A percentile compares a stretch with the other conserved stretches of the same genome.
Conservation (phyloP, 2,888 invertebrate genomes). For the Kuschelorhynchus macadamiae region DNA sequence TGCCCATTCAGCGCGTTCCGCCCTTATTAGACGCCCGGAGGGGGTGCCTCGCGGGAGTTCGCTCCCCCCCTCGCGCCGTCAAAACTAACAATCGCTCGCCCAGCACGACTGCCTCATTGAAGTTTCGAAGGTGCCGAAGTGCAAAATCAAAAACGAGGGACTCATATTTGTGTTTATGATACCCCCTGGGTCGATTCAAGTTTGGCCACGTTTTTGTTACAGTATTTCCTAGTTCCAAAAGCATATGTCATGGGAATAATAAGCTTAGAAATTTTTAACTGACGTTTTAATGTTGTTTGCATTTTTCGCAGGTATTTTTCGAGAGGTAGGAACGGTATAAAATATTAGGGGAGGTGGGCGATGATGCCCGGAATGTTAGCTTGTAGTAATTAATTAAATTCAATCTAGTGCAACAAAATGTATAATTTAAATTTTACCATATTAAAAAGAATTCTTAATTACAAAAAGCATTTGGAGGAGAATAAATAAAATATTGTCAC, state of each 20-base stretch:
- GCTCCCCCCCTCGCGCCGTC: constrained; percentile 53
- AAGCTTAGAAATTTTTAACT: constrained; percentile 60
- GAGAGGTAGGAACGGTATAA: constrained; percentile 12
- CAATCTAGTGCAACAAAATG: too few relatives aligned
- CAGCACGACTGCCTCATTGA: constrained; percentile 63
- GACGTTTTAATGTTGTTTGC: constrained; percentile 57
- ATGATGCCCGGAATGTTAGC: too few relatives aligned
- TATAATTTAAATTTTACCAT: too few relatives aligned
- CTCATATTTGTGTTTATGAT: constrained; percentile 68
- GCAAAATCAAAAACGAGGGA: constrained; percentile 67
- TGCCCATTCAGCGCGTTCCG: constrained; percentile 53
- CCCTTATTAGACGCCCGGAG: constrained; percentile 63
- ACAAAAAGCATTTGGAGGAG: too few relatives aligned
- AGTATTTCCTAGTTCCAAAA: constrained; percentile 60
- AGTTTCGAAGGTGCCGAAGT: constrained; percentile 68
- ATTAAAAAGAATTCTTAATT: too few relatives aligned
- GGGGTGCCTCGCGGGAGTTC: constrained; percentile 57
- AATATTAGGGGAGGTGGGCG: too few relatives aligned
- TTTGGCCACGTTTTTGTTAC: constrained; percentile 67
- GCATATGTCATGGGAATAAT: constrained; percentile 65
- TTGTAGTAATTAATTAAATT: too few relatives aligned
- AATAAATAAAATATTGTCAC: too few relatives aligned
- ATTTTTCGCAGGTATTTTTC: constrained; percentile 45
- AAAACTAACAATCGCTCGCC: constrained; percentile 60
- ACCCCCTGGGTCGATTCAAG: constrained; percentile 65